Base-by-base conservation (phyloP, 1,140 invertebrate genomes). In the Papilio glaucus region DNA sequence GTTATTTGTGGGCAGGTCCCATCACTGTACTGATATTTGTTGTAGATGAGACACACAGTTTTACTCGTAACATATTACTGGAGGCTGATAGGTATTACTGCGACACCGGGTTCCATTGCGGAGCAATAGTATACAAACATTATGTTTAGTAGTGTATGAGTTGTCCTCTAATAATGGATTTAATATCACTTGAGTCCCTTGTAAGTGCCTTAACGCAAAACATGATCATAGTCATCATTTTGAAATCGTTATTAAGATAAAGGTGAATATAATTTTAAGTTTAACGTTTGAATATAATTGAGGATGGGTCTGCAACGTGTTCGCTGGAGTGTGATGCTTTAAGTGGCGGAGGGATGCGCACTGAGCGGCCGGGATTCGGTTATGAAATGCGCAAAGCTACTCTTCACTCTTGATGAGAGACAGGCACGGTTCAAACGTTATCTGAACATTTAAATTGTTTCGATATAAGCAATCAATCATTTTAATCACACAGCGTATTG, bases 241-340 rank as follows among this genome's bases (percentile, higher is more conserved):
- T 45, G 42, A 45, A 45, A 18, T 24, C 10, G 21, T 21, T 57
- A 57, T 57, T 10, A 57, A 57, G 10, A 57, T 57, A 9, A 57
- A 57, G 49, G 24, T 24, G 21, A 57, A 57, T 24, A 26, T 3
- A 57, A 15, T 15, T 49, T 49, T 18, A 1, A 18, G 49, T 57
- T 57, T 24, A 33, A 15, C 26, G 15, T 62, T 26, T 62, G 37
- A 62, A 62, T 37, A 62, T 62, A 62, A 4, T 37, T 21, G 8
- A 24, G 10, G 10, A n/a, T n/a, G 21, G 6, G 49, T 53, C 49
- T 24, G 49, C 21, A 12, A 12, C 49, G 21, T 5, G 49, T 57
- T 12, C 49, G 18, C 21, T 57, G 18, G 21, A 57, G 49, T 57
- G 45, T 9, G 12, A 13, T 41, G 10, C 8, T 26, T 24, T 21